Conservation (phyloP, 2,888 invertebrate species). For the Xestoiulus laeticollis region DNA sequence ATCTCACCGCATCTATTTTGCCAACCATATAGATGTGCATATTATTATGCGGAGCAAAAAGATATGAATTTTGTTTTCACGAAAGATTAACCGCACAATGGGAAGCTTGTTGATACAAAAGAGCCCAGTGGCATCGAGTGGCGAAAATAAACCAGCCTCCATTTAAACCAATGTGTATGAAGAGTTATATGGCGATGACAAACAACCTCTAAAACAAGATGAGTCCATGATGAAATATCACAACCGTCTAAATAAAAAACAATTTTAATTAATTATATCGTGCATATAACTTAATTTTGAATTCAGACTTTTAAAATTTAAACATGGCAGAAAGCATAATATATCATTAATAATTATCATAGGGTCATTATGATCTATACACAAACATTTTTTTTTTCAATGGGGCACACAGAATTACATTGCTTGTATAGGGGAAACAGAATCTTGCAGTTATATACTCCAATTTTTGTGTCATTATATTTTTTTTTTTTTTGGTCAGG, state of each 20-base stretch:
- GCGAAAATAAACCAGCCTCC: not conserved
- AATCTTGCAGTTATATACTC: no score
- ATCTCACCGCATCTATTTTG: conserved; percentile 21
- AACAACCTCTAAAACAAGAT: not conserved
- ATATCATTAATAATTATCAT: no score
- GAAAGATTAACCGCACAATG: conserved; percentile 43
- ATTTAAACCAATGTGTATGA: not conserved
- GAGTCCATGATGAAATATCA: not conserved
- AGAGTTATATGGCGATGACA: not conserved
- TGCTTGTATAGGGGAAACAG: no score
- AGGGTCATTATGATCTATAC: no score
- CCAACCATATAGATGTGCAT: not conserved
- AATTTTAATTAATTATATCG: not conserved
- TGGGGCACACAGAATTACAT: no score
- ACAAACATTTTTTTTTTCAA: no score
- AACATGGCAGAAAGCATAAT: no score
- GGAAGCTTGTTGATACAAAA: conserved; percentile 45
- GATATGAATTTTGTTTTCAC: conserved; percentile 43
- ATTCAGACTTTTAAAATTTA: no score
- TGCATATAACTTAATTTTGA: no score
- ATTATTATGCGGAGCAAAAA: conserved; percentile 33
- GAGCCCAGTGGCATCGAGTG: conserved; percentile 33
- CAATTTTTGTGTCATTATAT: no score
- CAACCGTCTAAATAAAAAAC: not conserved
- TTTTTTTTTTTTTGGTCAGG: no score